Percentiles rank a stretch among this genome's conserved stretches.
Evolutionary conservation across 2,113 vertebrate genomes (phyloP).

Genomic region (Petromus typicus): DNA sequence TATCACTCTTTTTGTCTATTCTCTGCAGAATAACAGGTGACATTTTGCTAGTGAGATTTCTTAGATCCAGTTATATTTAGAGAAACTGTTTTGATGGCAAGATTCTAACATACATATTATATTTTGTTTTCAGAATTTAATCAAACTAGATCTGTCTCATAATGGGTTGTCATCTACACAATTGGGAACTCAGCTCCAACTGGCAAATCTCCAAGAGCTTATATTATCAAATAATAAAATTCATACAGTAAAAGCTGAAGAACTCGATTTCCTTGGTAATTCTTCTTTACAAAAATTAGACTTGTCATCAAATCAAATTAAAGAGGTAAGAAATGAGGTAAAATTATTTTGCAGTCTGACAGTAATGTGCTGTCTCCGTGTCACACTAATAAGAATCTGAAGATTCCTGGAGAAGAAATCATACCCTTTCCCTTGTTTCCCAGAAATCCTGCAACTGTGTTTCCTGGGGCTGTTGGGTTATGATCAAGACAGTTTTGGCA

Average conservation of each 20-base stretch:
- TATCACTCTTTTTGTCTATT: background rate
- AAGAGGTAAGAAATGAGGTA: constrained; percentile 86
- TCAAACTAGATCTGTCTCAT: constrained; percentile 91
- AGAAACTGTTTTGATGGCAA: background rate
- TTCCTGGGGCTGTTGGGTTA: background rate
- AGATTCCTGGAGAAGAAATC: background rate
- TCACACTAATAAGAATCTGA: background rate
- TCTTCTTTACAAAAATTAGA: constrained; percentile 90
- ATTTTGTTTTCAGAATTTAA: constrained; percentile 88
- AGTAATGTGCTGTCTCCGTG: background rate
- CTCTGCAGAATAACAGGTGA: background rate
- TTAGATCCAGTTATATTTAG: background rate
- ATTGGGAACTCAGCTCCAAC: constrained; percentile 89
- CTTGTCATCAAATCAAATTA: constrained; percentile 90
- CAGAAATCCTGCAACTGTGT: background rate
- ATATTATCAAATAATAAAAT: constrained; percentile 89
- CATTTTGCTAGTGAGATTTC: background rate
- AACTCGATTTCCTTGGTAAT: constrained; percentile 90
- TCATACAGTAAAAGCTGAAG: constrained; percentile 86
- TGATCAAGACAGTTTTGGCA: background rate
- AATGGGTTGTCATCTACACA: constrained; percentile 90
- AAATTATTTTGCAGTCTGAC: background rate
- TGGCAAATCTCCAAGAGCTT: constrained; percentile 90
- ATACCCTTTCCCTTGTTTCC: background rate
- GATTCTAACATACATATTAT: background rate